phyloP scores from a whole-genome alignment of 1,140 invertebrate species.

The Heliothis subflexa region DNA sequence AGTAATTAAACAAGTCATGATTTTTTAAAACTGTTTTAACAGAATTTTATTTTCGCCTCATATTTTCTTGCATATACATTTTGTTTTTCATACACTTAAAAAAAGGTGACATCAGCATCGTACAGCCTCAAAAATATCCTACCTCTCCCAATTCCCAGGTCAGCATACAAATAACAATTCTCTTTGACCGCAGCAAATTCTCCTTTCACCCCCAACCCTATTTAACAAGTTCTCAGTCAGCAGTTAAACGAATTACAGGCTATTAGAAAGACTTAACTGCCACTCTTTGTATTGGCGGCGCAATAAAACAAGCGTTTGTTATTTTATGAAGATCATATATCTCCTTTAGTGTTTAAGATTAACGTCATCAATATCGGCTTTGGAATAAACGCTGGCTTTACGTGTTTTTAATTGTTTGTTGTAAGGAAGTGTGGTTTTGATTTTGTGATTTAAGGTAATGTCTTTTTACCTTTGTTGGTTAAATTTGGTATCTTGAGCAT shows the following conservation, averaged over 20 bases:
- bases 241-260: slow-evolving; percentile 54
- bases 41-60: too few species aligned
- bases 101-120: too few species aligned
- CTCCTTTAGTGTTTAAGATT: slow-evolving; percentile 51
- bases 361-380: slow-evolving; percentile 50
- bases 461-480: not conserved
- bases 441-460: not conserved
- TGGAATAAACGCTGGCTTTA: not conserved
- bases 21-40: too few species aligned
- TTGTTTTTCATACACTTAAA: too few species aligned
- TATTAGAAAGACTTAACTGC: slow-evolving; percentile 57
- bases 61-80: too few species aligned
- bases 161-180: slow-evolving; percentile 1
- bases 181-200: not conserved
- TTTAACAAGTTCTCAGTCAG: slow-evolving; percentile 20
- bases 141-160: not conserved
- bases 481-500: too few species aligned
- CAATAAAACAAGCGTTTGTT: slow-evolving; percentile 56
- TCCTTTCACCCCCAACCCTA: slow-evolving; percentile 17
- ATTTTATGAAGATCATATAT: slow-evolving; percentile 56
- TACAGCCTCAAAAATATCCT: too few species aligned
- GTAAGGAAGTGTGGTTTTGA: not conserved
- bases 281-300: slow-evolving; percentile 51
- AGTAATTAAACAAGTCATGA: too few species aligned
- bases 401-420: slow-evolving; percentile 8